A percentile compares a stretch with the other conserved stretches of the same genome.
Conservation (phyloP, 2,888 invertebrate genomes). For the Plagiodera versicolora region DNA sequence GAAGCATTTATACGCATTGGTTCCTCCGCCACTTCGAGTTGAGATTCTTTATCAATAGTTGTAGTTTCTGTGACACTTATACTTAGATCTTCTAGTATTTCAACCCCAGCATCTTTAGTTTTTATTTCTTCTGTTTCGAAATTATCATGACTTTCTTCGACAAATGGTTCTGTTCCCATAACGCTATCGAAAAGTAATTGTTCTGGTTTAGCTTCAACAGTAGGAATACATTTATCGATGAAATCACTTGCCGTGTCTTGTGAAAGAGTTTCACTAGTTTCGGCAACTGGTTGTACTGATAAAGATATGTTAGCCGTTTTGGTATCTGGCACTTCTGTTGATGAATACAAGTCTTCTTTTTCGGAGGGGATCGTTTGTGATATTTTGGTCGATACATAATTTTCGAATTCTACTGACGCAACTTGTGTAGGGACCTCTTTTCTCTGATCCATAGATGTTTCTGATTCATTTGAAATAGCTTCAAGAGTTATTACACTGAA, state of each 20-base stretch:
- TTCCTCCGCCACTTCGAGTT: constrained; percentile 46
- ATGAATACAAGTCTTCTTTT: constrained; percentile 52
- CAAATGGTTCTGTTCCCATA: constrained; percentile 51
- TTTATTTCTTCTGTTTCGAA: constrained; percentile 52
- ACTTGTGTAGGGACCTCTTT: constrained; percentile 54
- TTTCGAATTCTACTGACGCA: constrained; percentile 53
- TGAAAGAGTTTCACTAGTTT: constrained; percentile 52
- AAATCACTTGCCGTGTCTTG: constrained; percentile 44
- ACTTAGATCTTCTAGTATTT: constrained; percentile 53
- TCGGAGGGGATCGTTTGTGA: constrained; percentile 57
- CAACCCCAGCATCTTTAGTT: constrained; percentile 52
- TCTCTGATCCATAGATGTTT: constrained; percentile 57
- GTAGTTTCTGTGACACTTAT: constrained; percentile 58
- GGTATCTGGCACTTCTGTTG: constrained; percentile 42
- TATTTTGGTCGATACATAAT: constrained; percentile 55
- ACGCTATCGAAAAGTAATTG: constrained; percentile 56
- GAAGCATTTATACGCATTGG: constrained; percentile 49
- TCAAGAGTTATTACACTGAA: constrained; percentile 61
- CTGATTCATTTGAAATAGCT: constrained; percentile 61
- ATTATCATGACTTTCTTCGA: constrained; percentile 52
- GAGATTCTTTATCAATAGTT: constrained; percentile 56
- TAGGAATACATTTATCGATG: constrained; percentile 43
- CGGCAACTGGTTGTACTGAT: constrained; percentile 53
- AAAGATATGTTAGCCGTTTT: constrained; percentile 51
- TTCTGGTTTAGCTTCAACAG: constrained; percentile 54